These are phyloP conservation scores for Drosophila kuntzei DNA, from an alignment of 2,888 invertebrate species.

Conservation along the genomic window DNA sequence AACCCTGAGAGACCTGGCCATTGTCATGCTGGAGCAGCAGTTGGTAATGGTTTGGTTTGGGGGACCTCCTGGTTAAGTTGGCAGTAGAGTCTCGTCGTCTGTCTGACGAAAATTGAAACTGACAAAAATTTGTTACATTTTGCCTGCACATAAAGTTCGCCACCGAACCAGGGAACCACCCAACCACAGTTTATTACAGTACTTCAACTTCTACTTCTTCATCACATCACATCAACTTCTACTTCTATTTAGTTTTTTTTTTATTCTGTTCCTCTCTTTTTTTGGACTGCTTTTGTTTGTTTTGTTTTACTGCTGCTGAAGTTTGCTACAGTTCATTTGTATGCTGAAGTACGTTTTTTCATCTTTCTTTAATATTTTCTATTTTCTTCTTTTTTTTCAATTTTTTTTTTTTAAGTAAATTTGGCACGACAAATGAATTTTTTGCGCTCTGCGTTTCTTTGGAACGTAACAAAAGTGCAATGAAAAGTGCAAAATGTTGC, in stretches of 20 bases:
- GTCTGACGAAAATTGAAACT: conserved; percentile 81
- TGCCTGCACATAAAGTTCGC: conserved; percentile 65
- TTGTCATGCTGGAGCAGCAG: conserved; percentile 66
- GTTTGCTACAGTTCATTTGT: conserved; percentile 80
- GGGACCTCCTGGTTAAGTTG: conserved; percentile 49
- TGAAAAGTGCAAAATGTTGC: conserved; percentile 36
- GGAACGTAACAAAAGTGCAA: conserved; percentile 50
- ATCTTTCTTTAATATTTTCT: conserved; percentile 38
- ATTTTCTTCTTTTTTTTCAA: conserved; percentile 31
- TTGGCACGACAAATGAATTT: conserved; percentile 67
- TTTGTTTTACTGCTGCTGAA: conserved; percentile 72
- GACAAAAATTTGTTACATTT: conserved; percentile 82
- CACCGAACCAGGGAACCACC: conserved; percentile 43
- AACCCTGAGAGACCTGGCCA: conserved; percentile 66
- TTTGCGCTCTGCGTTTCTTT: conserved; percentile 47
- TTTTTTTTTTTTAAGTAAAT: conserved; percentile 46
- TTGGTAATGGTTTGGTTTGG: conserved; percentile 15
- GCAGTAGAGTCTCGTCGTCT: conserved; percentile 19
- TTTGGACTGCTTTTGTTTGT: conserved; percentile 69
- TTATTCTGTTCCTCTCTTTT: conserved; percentile 31
- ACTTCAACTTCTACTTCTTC: conserved; percentile 42
- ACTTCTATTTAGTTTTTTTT: conserved; percentile 39
- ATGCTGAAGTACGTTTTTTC: conserved; percentile 56
- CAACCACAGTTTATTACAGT: conserved; percentile 68
- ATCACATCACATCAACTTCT: conserved; percentile 13